phyloP scores from a whole-genome alignment of 2,797 vertebrate species.

The Diceros bicornis region DNA sequence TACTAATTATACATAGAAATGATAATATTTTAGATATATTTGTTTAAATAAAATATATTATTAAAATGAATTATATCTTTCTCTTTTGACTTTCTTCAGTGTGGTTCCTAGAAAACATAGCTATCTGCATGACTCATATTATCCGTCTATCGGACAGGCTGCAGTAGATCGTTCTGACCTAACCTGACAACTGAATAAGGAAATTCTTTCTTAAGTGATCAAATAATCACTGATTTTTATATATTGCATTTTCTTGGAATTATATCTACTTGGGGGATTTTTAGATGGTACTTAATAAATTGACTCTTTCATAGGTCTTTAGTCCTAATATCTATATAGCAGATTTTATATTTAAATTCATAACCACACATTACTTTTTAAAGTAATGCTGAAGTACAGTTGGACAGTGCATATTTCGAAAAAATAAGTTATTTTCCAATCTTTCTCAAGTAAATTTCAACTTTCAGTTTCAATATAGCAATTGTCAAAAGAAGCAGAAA shows the following conservation, averaged over 20 bases:
- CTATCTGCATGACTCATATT: rapidly evolving
- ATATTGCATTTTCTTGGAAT: not conserved
- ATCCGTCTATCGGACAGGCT: rapidly evolving
- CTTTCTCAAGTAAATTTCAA: no score
- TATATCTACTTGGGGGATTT: not conserved
- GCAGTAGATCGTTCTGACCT: not conserved
- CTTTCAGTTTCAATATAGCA: not conserved
- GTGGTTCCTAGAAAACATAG: not conserved
- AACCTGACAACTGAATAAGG: not conserved
- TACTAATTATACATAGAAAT: not conserved
- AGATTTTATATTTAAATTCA: not conserved
- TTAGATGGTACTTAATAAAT: not conserved
- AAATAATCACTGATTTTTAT: not conserved
- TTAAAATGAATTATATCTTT: not conserved
- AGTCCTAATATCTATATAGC: not conserved
- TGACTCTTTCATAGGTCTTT: not conserved
- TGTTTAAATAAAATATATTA: not conserved
- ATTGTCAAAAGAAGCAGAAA: not conserved
- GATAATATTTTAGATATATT: not conserved
- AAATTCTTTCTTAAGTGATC: not conserved
- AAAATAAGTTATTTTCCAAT: not conserved
- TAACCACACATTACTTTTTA: not conserved
- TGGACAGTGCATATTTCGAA: not conserved
- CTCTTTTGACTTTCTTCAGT: not conserved
- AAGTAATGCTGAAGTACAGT: not conserved